Conservation (phyloP, 30 jellyfish, hydroid and myxozoan genomes). For the Pseudorhiza aurosa region DNA sequence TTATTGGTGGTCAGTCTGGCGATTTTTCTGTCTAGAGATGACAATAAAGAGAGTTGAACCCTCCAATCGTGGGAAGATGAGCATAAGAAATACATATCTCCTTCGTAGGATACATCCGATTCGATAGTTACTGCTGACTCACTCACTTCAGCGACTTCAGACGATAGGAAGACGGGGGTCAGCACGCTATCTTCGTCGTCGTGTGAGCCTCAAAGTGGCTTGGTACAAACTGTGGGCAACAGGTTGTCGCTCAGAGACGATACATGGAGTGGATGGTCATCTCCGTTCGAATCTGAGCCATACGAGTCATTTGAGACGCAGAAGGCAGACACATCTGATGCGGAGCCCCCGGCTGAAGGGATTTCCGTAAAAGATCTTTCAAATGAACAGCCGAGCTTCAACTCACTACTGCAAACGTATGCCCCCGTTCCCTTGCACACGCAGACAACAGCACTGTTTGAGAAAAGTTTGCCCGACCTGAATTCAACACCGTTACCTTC, state of each 20-base stretch:
- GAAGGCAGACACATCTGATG: not conserved
- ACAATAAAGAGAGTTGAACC: constrained; percentile 23
- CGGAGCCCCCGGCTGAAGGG: constrained; percentile 1
- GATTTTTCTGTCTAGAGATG: no score
- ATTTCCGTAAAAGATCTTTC: not conserved
- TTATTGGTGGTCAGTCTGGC: constrained; percentile 52
- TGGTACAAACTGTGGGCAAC: constrained; percentile 69
- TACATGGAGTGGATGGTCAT: constrained; percentile 97
- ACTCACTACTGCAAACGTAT: constrained; percentile 61
- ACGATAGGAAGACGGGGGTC: constrained; percentile 1
- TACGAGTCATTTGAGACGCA: constrained; percentile 19
- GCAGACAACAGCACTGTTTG: not conserved
- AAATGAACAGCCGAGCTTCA: constrained; percentile 62
- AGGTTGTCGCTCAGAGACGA: constrained; percentile 63
- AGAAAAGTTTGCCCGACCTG: not conserved
- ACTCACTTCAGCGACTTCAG: constrained; percentile 19
- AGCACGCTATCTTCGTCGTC: constrained; percentile 36
- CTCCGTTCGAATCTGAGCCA: constrained; percentile 73
- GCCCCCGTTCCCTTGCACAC: constrained; percentile 40
- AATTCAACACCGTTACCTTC: not conserved
- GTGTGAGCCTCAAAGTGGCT: constrained; percentile 1
- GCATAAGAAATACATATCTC: no score
- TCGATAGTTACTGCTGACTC: constrained; percentile 16
- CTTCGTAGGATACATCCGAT: constrained; percentile 5
- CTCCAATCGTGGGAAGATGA: no score